Conservation (phyloP, 2,888 invertebrate genomes). For the Ectemnius continuus region DNA sequence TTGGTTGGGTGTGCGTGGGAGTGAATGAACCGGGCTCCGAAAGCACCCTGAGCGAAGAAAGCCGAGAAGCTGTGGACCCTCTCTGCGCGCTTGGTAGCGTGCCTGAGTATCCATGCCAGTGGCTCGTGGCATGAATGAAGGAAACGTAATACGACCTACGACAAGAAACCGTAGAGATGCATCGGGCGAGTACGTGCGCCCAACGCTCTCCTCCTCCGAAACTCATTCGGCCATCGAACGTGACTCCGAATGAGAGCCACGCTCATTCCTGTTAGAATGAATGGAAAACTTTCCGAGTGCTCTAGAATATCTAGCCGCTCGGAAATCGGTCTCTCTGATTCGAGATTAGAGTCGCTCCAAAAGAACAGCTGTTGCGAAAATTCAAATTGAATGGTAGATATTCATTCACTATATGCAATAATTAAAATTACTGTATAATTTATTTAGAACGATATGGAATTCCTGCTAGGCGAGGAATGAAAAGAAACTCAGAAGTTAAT, state of each 20-base stretch:
- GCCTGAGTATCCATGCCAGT: conserved; percentile 33
- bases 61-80: conserved; percentile 1
- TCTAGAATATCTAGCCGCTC: neutral
- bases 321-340: neutral
- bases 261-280: neutral
- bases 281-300: conserved; percentile 4
- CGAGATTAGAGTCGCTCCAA: neutral
- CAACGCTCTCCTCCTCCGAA: too few species aligned
- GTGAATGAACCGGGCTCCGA: neutral
- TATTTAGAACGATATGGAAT: neutral
- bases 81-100: conserved; percentile 37
- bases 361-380: neutral
- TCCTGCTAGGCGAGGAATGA: neutral
- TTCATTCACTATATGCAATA: too few species aligned
- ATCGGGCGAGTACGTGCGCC: conserved; percentile 21
- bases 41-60: neutral
- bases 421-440: too few species aligned
- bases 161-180: conserved; percentile 72
- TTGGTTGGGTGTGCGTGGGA: neutral
- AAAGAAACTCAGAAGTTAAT: neutral
- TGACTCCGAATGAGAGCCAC: conserved; percentile 62
- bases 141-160: conserved; percentile 71
- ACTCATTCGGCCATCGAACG: conserved; percentile 23
- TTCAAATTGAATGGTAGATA: too few species aligned
- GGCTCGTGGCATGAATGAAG: conserved; percentile 65